These are phyloP conservation scores for Tribolium madens DNA, from an alignment of 1,140 invertebrate species.

Conservation along the genomic window DNA sequence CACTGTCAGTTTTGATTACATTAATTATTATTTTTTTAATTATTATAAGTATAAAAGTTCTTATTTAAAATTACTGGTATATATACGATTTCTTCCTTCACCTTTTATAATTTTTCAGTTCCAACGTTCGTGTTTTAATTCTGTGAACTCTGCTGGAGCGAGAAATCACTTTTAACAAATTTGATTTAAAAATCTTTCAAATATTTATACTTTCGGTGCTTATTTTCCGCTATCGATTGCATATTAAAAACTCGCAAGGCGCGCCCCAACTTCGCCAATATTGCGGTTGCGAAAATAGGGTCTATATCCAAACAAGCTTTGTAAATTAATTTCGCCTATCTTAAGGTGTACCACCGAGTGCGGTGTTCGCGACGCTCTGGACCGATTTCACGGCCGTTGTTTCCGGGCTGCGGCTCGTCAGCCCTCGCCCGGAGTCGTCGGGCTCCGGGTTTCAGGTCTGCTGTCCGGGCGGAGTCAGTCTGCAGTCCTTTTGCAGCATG, in stretches of 20 bases:
- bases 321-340: slow-evolving; percentile 34
- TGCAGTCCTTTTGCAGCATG: slow-evolving; percentile 54
- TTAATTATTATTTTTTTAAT: no score
- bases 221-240: slow-evolving; percentile 19
- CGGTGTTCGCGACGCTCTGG: slow-evolving; percentile 17
- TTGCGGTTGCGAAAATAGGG: slow-evolving; percentile 17
- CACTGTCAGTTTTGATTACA: no score
- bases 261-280: slow-evolving; percentile 11
- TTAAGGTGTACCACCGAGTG: neutral
- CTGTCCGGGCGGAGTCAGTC: slow-evolving; percentile 61
- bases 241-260: slow-evolving; percentile 8
- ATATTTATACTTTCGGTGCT: slow-evolving; percentile 4
- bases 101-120: no score
- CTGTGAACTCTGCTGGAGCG: neutral
- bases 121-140: neutral
- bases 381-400: slow-evolving; percentile 56
- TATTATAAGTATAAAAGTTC: no score
- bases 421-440: slow-evolving; percentile 46
- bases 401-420: slow-evolving; percentile 53
- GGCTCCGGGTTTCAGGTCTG: slow-evolving; percentile 50
- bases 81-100: no score
- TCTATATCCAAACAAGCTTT: slow-evolving; percentile 15
- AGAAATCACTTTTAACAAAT: neutral
- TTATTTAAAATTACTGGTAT: no score
- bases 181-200: slow-evolving; percentile 17